Base-by-base conservation (phyloP, 92 coral and sea anemone species). In the Phenganax stokvisi region DNA sequence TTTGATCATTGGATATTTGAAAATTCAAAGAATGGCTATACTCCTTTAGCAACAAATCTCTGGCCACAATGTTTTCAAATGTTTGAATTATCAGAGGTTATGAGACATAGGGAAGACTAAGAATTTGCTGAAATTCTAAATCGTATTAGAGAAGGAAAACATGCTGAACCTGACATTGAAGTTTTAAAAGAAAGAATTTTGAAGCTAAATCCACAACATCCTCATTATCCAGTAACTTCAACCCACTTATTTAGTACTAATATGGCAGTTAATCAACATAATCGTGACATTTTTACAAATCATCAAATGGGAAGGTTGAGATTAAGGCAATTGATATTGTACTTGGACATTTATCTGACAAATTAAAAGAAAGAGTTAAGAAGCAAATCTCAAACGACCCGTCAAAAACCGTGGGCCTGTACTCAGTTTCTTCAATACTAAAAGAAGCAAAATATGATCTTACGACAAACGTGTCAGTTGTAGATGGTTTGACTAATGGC, bases 351-450 rank as follows among this genome's bases (percentile, higher is more conserved):
- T 68, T 87, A 30, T 77, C 87, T 68, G 87, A 90, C 66, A 83
- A 72, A 7, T 72, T 87, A 28, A 87, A 83, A 56, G 55, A 81
- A 73, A 70, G 71, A 62, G 12, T 89, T 11, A 89, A 86, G 77
- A 56, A 87, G 12, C 80, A 84, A 84, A 87, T 86, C 62, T 87
- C 92, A 64, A 55, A 89, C 54, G 88, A 86, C 80, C 84, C 90
- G 6, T 80, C 86, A 9, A 84, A 89, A 53, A 85, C 89, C 25
- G 77, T 87, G 92, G 92, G 90, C 7, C 82, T 89, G 76, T 87
- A 56, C 79, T 58, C 81, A 81, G 51, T 87, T 6, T 68, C 75
- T 4, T 52, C 72, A n/a, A 29, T 89, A 16, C 83, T 87, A 3
- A 60, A 69, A 52, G 85, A 56, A 10, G 85, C 76, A 53, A 89